Conservation (phyloP, 1,140 invertebrate species). For the Cyphomyrmex costatus region DNA sequence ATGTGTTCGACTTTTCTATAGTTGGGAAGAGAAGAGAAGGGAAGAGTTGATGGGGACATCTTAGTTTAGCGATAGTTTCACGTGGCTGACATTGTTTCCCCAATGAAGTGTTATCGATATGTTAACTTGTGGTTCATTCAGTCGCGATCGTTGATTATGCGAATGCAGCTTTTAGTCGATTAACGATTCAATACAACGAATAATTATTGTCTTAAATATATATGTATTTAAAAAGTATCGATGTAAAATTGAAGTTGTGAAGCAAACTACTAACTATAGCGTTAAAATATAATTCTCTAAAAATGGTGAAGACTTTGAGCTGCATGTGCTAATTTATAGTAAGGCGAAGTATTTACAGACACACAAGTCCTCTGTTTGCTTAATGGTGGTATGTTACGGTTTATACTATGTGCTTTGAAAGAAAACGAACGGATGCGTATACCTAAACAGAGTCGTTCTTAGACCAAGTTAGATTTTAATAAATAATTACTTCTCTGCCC, state of each 20-base stretch:
- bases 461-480: background rate
- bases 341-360: slow-evolving; percentile 55
- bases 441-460: slow-evolving; percentile 58
- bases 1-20: slow-evolving; percentile 49
- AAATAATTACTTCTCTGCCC: background rate
- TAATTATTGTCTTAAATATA: background rate
- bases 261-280: background rate
- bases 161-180: slow-evolving; percentile 20
- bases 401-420: slow-evolving; percentile 64
- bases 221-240: background rate
- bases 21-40: background rate
- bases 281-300: slow-evolving; percentile 19
- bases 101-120: slow-evolving; percentile 69
- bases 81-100: slow-evolving; percentile 68
- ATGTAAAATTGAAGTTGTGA: background rate
- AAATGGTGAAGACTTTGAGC: background rate
- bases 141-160: slow-evolving; percentile 42
- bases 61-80: slow-evolving; percentile 73
- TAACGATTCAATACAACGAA: slow-evolving; percentile 25
- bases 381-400: slow-evolving; percentile 38
- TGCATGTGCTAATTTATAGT: slow-evolving; percentile 51
- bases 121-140: slow-evolving; percentile 74
- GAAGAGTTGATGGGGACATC: slow-evolving; percentile 50
- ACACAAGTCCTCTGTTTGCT: slow-evolving; percentile 41
- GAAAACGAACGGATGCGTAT: slow-evolving; percentile 62